Conservation (phyloP, 1,140 invertebrate genomes). For the Anastrepha obliqua region DNA sequence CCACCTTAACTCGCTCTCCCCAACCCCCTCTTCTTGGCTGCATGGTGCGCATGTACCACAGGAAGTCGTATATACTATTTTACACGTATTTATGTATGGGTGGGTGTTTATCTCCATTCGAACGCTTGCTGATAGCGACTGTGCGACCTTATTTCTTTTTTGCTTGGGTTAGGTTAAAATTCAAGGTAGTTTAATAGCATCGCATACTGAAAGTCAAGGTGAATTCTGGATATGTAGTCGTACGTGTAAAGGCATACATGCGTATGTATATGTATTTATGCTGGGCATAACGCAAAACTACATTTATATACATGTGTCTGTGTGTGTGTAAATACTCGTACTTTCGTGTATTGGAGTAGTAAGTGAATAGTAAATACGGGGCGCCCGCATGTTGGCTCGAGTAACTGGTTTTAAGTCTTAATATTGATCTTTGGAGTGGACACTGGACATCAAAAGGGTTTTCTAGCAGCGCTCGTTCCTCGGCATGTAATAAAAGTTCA, state of each 20-base stretch:
- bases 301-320: neutral
- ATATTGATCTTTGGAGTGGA: no score
- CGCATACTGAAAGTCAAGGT: slow-evolving; percentile 54
- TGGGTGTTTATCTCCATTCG: neutral
- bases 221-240: slow-evolving; percentile 5
- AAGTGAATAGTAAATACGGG: no score
- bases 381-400: no score
- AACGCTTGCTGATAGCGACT: neutral
- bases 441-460: no score
- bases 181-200: slow-evolving; percentile 64
- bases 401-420: no score
- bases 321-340: neutral
- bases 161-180: slow-evolving; percentile 62
- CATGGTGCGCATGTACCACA: slow-evolving; percentile 20
- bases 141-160: slow-evolving; percentile 30
- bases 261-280: neutral
- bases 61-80: neutral
- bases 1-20: neutral
- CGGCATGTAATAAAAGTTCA: no score
- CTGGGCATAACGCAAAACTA: no score
- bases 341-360: no score
- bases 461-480: no score
- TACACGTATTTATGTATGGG: neutral
- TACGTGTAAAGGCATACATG: neutral
- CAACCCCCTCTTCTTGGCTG: neutral